phyloP scores from a whole-genome alignment of 2,797 vertebrate genomes.

The Dromococcyx pavoninus region DNA sequence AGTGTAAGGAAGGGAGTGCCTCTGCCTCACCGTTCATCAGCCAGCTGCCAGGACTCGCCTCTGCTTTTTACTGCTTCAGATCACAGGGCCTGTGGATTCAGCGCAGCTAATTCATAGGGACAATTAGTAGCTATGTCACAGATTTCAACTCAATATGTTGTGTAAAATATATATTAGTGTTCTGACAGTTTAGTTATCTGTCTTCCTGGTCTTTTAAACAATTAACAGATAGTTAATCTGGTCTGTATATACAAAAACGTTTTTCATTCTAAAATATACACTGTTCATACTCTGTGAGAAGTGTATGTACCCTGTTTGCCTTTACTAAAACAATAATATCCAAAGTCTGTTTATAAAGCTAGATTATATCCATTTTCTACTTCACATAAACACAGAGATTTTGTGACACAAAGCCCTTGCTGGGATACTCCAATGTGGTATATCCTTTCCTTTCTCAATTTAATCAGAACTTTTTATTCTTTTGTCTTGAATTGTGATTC shows the following conservation, averaged over 20 bases:
- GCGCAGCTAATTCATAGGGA: background rate
- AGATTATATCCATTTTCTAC: background rate
- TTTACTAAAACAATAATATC: background rate
- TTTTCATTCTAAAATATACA: background rate
- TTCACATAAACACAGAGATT: background rate
- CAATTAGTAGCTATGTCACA: background rate
- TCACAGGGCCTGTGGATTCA: background rate
- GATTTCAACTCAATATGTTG: rapidly evolving
- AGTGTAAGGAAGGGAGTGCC: rapidly evolving
- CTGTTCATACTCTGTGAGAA: background rate
- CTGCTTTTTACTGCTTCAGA: background rate
- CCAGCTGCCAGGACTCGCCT: background rate
- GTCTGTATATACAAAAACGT: background rate
- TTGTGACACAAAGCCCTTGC: background rate
- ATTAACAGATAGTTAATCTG: background rate
- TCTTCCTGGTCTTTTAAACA: background rate
- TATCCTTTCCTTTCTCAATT: background rate
- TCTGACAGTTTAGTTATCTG: background rate
- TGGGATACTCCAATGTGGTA: background rate
- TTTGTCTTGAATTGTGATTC: background rate
- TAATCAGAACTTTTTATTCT: background rate
- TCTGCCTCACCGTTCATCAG: background rate
- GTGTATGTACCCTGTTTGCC: background rate
- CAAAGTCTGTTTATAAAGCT: background rate
- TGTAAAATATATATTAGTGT: background rate